Evolutionary conservation across 53 echinoderm and acorn worm genomes (phyloP), one percentile per base, ranked within the genome.

Genomic region (Henricia sp.): DNA sequence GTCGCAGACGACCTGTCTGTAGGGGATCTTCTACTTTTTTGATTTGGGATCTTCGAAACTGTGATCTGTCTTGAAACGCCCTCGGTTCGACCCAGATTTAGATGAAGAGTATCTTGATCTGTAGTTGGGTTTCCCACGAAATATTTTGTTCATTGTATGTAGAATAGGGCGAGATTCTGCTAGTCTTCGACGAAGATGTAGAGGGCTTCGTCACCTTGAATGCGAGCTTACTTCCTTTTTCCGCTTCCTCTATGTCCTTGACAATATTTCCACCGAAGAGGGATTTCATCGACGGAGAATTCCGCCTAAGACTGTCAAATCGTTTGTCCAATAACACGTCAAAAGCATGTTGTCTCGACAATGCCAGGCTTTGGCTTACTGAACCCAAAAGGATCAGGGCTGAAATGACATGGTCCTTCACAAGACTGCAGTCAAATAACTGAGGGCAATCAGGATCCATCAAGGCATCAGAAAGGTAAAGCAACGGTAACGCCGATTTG

Each of bases 231-330:
- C n/a, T 55, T 0, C 54, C 40, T 35, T 55, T 74, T 13, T 74
- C 74, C 12, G 56, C 74, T 1, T 72, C 72, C 34, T 74, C 74
- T 35, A 55, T 74, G 4, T 55, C 54, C 24, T 71, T 71, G 33
- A 50, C 17, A 33, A 71, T 12, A 9, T 71, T 74, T 23, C 56
- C 74, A 21, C 74, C 53, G 10, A 51, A 72, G 33, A 72, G 36
- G 19, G 34, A 72, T 0, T 52, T 52, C 52, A 36, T 52, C 0
- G 72, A 72, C 8, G 72, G 72, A 5, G 72, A 0, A 4, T 70
- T 70, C 52, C 34, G 28, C 28, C 52, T 72, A 16, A 72, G 2
- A 0, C 30, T 32, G 9, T 72, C 53, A 72, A 72, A 72, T 0
- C 53, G 34, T n/a, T 20, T 30, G 20, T 72, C 72, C 0, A 72